Percentiles rank a stretch among this genome's conserved stretches.
Conservation (phyloP, 2,113 vertebrate species). For the Serinus canaria region DNA sequence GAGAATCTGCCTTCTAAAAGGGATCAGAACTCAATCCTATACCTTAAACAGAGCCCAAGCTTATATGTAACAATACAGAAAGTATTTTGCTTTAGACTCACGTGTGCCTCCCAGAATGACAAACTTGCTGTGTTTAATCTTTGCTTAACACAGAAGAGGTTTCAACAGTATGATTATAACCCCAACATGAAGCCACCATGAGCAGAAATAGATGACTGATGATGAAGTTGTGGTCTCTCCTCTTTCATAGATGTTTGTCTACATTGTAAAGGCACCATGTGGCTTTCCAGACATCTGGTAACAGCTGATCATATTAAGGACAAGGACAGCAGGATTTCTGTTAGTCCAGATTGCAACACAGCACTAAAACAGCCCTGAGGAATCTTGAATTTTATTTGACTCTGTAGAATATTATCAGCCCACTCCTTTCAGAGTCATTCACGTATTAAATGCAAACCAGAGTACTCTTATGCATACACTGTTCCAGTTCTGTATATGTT, state of each 20-base stretch:
- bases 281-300: conserved; percentile 4
- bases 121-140: neutral
- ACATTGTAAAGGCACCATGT: neutral
- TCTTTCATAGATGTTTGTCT: neutral
- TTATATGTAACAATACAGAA: neutral
- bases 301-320: neutral
- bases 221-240: neutral
- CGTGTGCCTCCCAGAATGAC: neutral
- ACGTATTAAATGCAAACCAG: conserved; percentile 38
- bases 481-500: neutral
- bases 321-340: neutral
- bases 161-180: neutral
- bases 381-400: conserved; percentile 12
- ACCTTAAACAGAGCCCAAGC: neutral
- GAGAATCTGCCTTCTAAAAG: neutral
- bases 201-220: neutral
- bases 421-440: neutral
- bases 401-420: neutral
- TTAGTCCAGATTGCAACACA: neutral
- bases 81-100: neutral
- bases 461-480: neutral
- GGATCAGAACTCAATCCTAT: neutral
- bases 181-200: neutral
- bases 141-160: neutral
- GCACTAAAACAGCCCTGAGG: neutral